Evolutionary conservation across 2,888 invertebrate species (phyloP).

Genomic region (Sphaeridia pumilis): DNA sequence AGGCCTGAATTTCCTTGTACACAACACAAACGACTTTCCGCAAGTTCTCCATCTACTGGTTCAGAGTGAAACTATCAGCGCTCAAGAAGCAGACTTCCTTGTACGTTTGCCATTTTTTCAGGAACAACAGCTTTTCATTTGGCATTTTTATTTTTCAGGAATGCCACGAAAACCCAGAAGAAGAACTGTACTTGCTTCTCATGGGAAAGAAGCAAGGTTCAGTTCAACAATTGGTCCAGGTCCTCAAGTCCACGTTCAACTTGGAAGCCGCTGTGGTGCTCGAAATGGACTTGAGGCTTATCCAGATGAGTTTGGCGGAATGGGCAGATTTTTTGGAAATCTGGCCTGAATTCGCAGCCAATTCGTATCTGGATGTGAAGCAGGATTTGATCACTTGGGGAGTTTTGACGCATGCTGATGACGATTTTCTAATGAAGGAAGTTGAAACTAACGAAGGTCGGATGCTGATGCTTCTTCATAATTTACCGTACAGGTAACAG

Average conservation of each 20-base stretch:
- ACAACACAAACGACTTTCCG: neutral
- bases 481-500: slow-evolving; percentile 10
- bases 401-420: slow-evolving; percentile 1
- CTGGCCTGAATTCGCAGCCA: slow-evolving; percentile 7
- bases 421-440: neutral
- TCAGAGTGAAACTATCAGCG: neutral
- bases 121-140: too few relatives aligned
- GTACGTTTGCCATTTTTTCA: too few relatives aligned
- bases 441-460: neutral
- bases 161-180: slow-evolving; percentile 4
- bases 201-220: slow-evolving; percentile 6
- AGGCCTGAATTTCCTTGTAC: neutral
- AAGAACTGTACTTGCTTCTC: slow-evolving; percentile 9
- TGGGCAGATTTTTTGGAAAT: slow-evolving; percentile 7
- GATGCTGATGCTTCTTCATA: slow-evolving; percentile 5
- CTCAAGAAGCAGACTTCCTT: neutral
- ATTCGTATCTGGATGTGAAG: neutral
- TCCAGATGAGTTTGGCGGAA: neutral
- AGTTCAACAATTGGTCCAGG: neutral
- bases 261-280: slow-evolving; percentile 5
- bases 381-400: neutral
- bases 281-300: neutral
- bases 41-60: neutral
- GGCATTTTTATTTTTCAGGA: slow-evolving; percentile 1
- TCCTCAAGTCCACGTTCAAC: slow-evolving; percentile 5